Percentiles rank a stretch among this genome's conserved stretches.
Conservation (phyloP, 2,113 vertebrate species). For the Turdus rufiventris region DNA sequence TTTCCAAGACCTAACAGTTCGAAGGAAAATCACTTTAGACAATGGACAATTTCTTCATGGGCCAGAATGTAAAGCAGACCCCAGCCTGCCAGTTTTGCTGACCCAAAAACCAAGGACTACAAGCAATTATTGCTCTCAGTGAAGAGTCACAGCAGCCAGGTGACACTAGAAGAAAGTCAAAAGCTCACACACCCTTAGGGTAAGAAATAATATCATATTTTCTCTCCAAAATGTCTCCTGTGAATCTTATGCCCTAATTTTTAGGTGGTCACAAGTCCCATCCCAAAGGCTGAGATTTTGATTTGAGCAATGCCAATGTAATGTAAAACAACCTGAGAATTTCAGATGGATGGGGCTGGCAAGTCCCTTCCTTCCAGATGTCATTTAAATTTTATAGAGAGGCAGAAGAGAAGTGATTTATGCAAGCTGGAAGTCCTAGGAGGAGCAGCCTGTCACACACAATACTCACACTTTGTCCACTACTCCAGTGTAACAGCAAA, state of each 20-base stretch:
- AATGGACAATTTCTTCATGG: neutral
- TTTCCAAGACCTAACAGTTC: neutral
- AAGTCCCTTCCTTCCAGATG: constrained; percentile 12
- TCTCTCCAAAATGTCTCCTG: neutral
- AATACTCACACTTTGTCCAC: fast-evolving
- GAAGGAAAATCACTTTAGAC: neutral
- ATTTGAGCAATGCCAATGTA: neutral
- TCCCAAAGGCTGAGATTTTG: neutral
- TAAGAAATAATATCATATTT: neutral
- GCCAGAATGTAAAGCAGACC: neutral
- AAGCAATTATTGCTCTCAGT: neutral
- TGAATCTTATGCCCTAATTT: neutral
- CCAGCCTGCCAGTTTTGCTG: neutral
- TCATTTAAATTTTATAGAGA: constrained; percentile 26
- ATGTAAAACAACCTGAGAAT: constrained; percentile 17
- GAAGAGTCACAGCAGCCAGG: neutral
- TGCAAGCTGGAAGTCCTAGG: neutral
- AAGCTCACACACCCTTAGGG: neutral
- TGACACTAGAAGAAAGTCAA: neutral
- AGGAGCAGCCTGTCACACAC: constrained; percentile 6
- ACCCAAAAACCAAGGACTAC: neutral
- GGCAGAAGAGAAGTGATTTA: neutral
- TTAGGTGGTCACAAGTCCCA: neutral
- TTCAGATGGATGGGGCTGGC: neutral
- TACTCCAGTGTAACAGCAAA: neutral